Percentiles rank a stretch among this genome's conserved stretches.
phyloP scores from a whole-genome alignment of 2,888 invertebrate species.

The Clusia tigrina region DNA sequence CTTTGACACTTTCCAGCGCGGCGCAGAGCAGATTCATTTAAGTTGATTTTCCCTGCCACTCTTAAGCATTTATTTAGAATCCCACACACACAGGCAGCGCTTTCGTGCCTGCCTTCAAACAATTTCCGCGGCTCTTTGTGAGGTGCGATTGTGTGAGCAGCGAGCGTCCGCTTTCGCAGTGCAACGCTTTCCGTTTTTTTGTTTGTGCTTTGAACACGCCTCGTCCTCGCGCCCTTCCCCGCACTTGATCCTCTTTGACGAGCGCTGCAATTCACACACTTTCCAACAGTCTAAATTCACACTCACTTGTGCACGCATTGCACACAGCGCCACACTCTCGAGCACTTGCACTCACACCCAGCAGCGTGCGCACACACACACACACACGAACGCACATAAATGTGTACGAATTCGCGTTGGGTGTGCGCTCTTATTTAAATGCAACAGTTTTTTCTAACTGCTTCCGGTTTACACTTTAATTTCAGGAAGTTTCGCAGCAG shows the following conservation, averaged over 20 bases:
- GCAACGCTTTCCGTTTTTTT: too few species aligned
- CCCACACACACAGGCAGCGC: too few species aligned
- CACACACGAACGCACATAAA: constrained; percentile 7
- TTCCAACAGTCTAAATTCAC: constrained; percentile 30
- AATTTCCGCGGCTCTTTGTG: too few species aligned
- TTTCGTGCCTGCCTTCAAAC: too few species aligned
- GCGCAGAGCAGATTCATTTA: too few species aligned
- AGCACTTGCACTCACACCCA: not conserved
- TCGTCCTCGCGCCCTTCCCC: constrained; percentile 2
- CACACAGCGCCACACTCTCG: not conserved
- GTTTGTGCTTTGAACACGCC: constrained; percentile 11
- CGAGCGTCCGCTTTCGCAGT: too few species aligned
- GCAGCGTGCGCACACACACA: not conserved
- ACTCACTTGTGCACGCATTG: not conserved
- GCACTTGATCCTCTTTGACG: constrained; percentile 15
- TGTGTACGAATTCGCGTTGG: too few species aligned
- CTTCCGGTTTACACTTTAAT: constrained; percentile 30
- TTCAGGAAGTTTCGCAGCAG: constrained; percentile 29
- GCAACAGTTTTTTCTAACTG: constrained; percentile 18
- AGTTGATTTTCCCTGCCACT: too few species aligned
- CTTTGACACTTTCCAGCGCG: too few species aligned
- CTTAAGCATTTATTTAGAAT: too few species aligned
- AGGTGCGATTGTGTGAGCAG: too few species aligned
- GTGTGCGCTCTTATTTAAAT: constrained; percentile 6
- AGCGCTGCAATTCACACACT: constrained; percentile 29